Base-by-base conservation (phyloP, 1,140 invertebrate genomes). In the Neuroterus valhalla region DNA sequence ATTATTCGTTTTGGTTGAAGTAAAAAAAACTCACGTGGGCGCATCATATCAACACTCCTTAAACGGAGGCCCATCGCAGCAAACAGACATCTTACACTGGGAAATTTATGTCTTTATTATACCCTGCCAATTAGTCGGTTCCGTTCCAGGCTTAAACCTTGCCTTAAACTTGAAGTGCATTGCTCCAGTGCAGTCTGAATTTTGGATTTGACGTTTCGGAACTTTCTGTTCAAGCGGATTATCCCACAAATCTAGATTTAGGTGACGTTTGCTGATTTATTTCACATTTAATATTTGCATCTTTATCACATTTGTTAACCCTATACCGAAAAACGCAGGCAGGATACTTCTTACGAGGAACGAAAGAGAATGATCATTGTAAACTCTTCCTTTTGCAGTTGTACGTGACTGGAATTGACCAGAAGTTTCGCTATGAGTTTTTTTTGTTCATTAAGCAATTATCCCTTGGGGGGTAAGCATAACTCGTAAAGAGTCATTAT, bases 31-130 rank as follows among this genome's bases (percentile, higher is more conserved):
- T 19, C 23, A 66, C 62, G 46, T 43, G 55, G 71, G 21, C 44
- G 48, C 71, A 72, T 66, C 66, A 71, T 67, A 72, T 72, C 71
- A 72, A 72, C 52, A 46, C 31, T 38, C 70, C 31, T 71, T 62
- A 48, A 44, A 45, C 55, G 26, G 43, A 55, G 66, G 62, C 55
- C 70, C 31, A 12, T 66, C 55, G 23, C 15, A 10, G 52, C 11
- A 3, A 12, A 38, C 68, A 69, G 68, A 75, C 67, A 44, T 75
- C 70, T 67, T 43, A 46, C 68, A 67, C 68, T 26, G 6, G 21
- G 55, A 75, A 70, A 75, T 75, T 75, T 75, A 75, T 75, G 73
- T 75, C 73, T 75, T 70, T 75, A 75, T 75, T 75, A 75, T 75
- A 46, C 73, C 66, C 71, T 66, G 12, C 55, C 55, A 62, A 75